phyloP scores from a whole-genome alignment of 2,797 vertebrate genomes.

The Falco rusticolus region DNA sequence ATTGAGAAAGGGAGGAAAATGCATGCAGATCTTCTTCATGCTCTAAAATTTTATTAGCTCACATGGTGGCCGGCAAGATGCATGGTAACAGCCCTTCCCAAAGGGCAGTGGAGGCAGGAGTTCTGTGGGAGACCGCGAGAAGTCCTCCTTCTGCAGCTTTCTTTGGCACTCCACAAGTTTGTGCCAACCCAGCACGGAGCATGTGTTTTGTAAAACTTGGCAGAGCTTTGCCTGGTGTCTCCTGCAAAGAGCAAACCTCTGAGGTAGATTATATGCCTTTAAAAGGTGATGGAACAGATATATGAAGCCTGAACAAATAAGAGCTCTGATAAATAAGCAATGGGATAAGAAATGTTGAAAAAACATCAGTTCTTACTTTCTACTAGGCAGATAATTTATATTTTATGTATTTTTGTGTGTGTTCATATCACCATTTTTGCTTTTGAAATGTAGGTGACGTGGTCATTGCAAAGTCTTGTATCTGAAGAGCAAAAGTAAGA shows the following conservation, averaged over 20 bases:
- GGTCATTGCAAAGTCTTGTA: not conserved
- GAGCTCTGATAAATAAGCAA: not conserved
- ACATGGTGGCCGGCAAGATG: fast-evolving
- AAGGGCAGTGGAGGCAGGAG: not conserved
- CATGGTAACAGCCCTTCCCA: not conserved
- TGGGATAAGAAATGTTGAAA: not conserved
- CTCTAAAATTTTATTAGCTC: conserved; percentile 8
- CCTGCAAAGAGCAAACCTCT: not conserved
- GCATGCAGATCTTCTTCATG: not conserved
- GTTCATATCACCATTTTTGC: not conserved
- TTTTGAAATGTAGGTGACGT: not conserved
- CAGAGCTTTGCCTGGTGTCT: not conserved
- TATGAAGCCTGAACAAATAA: not conserved
- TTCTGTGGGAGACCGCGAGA: fast-evolving
- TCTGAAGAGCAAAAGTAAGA: conserved; percentile 28
- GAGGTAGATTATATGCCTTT: not conserved
- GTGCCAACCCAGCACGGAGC: not conserved
- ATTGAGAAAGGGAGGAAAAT: not conserved
- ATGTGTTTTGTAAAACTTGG: not conserved
- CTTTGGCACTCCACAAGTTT: not conserved
- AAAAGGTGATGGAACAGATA: not conserved
- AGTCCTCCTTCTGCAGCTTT: not conserved
- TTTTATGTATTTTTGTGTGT: not conserved
- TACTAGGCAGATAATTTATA: not conserved
- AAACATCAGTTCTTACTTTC: not conserved